Evolutionary conservation across 2,797 vertebrate species (phyloP), one percentile per base, ranked within the genome.

Genomic region (Gymnopithys bicolor): DNA sequence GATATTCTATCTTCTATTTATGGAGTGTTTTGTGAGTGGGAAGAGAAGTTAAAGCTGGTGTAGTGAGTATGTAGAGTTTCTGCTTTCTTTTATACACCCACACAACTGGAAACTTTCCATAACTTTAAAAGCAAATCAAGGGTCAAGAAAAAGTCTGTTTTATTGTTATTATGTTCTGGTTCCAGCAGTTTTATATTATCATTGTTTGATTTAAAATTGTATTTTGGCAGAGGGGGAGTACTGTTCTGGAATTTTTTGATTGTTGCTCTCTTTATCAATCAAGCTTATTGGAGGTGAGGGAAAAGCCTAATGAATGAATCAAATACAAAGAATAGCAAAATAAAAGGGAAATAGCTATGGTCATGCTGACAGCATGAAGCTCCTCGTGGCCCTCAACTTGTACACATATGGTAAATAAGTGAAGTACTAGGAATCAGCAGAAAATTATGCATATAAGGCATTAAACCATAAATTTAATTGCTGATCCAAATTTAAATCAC

Each of bases 71-170:
- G 91, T 73, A 85, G 52, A 63, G 27, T 83, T 83, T 59, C 76
- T 89, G 67, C 49, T 91, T 69, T 87, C 51, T 76, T 94, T 91
- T 76, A 82, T 39, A 82, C 46, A 82, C 69, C 66, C 59, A 73
- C 71, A 70, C 35, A 83, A 68, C 63, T 85, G 82, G 85, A 93
- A 95, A 76, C 48, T 41, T 55, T 95, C 87, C 75, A 67, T 58
- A 93, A 70, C n/a, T 85, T 79, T 74, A 48, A 91, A 92, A 77
- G 52, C 43, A 95, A 85, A 69, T 85, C 22, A 59, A 63, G 89
- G 68, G 79, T 87, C 48, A 91, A 83, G 64, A 74, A 85, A 80
- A 91, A 45, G 43, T 28, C 43, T 15, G 39, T 48, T 87, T 87
- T 83, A 45, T 41, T 87, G n/a, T 63, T 88, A 43, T 48, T 64